Evolutionary conservation across 2,888 invertebrate species (phyloP).

Genomic region (Epirrita christyi): DNA sequence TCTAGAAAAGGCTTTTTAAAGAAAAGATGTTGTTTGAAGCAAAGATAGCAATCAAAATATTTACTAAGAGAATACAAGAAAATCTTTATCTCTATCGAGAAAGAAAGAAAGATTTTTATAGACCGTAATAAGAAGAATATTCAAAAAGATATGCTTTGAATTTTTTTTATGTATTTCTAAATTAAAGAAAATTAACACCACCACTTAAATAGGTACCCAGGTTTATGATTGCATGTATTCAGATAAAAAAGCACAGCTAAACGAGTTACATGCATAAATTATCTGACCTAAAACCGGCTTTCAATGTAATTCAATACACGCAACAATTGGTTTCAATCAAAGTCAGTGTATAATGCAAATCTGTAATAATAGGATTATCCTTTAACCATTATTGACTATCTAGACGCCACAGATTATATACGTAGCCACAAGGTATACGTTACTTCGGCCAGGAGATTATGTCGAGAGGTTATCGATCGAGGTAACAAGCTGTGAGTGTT

Average conservation of each 20-base stretch:
- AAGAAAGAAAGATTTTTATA: neutral
- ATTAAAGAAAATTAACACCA: neutral
- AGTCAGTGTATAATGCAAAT: slow-evolving; percentile 47
- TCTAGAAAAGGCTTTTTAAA: neutral
- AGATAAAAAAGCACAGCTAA: slow-evolving; percentile 7
- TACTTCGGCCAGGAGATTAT: slow-evolving; percentile 52
- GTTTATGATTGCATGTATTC: neutral
- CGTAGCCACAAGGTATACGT: slow-evolving; percentile 1
- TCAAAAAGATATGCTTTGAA: neutral
- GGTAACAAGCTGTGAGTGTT: slow-evolving; percentile 56
- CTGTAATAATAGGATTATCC: slow-evolving; percentile 61
- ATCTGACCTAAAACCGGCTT: slow-evolving; percentile 29
- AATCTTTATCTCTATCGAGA: neutral
- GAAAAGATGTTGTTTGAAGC: neutral
- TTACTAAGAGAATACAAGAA: neutral
- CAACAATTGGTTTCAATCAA: slow-evolving; percentile 42
- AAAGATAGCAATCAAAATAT: neutral
- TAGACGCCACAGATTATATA: slow-evolving; percentile 43
- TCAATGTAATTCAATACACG: slow-evolving; percentile 35
- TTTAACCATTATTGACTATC: slow-evolving; percentile 66
- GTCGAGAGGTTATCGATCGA: slow-evolving; percentile 71
- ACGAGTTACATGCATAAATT: slow-evolving; percentile 21
- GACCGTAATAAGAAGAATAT: neutral
- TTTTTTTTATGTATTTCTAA: neutral
- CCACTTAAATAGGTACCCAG: too few species aligned